Base-by-base conservation (phyloP, 2,888 invertebrate species). In the Drosophila hamatofila region DNA sequence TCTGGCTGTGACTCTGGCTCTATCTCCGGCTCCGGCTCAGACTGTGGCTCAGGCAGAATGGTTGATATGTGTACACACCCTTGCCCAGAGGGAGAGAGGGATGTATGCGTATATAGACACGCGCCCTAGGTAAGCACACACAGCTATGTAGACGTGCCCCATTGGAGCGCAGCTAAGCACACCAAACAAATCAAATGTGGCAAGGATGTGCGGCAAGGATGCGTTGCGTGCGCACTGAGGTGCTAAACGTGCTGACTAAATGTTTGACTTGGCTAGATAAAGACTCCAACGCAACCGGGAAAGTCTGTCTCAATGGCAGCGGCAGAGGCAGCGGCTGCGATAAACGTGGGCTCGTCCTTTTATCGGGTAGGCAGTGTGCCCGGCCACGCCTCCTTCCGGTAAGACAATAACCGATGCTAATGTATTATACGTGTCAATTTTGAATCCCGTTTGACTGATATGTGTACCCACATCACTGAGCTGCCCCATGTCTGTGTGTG, bases 381-480 rank as follows among this genome's bases (percentile, higher is more conserved):
- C 46, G 25, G 25, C 33, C 52, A 57, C 65, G 25, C 67, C 61
- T 14, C 25, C 49, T 39, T 44, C 55, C 78, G 72, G 77, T 75
- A 75, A 78, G 77, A 81, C 86, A 88, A 85, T 82, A 85, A 80
- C 86, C 71, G 75, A 78, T 80, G 80, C 78, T 83, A 88, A 88
- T 87, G 88, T 86, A 69, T 78, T 85, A 78, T 76, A 82, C 88
- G 83, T 87, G 86, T 85, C 86, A 85, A 80, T 88, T 81, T 79
- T 83, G 88, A 83, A 76, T 79, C 88, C 72, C 61, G 49, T 85
- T 81, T 78, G 85, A 83, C 75, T 83, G 89, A 85, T 87, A 74
- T 87, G 78, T 80, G 72, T 67, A 46, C 67, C 39, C 62, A 65
- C 42, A 59, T 49, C 44, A 39, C 42, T 52, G 21, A 27, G 55